Evolutionary conservation across 2,888 invertebrate genomes (phyloP).

Genomic region (Archaeoteleia sp.): DNA sequence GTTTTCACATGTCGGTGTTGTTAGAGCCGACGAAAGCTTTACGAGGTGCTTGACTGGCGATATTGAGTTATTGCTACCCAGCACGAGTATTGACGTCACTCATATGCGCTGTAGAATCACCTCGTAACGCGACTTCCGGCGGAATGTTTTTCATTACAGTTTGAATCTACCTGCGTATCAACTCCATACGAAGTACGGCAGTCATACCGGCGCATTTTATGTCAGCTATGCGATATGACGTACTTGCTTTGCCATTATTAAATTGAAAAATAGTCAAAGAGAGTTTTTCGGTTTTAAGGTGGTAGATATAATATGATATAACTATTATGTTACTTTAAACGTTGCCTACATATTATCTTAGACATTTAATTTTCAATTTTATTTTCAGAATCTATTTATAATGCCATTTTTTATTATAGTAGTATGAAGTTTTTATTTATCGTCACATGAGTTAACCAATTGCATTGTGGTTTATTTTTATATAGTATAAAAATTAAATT

Average conservation of each 20-base stretch:
- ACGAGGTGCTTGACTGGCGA: conserved; percentile 39
- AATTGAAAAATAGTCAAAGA: conserved; percentile 11
- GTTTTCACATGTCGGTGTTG: conserved; percentile 25
- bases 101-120: conserved; percentile 38
- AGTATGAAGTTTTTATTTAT: too few species aligned
- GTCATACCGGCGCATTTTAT: conserved; percentile 21
- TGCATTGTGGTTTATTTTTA: too few species aligned
- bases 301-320: too few species aligned
- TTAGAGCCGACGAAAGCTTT: conserved; percentile 15
- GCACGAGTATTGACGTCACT: conserved; percentile 38
- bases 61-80: conserved; percentile 42
- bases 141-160: conserved; percentile 46
- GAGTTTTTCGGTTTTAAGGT: too few species aligned
- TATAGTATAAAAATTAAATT: too few species aligned
- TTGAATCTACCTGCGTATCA: conserved; percentile 34
- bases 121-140: conserved; percentile 36
- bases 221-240: conserved; percentile 13
- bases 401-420: too few species aligned
- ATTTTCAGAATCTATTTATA: too few species aligned
- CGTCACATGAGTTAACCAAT: too few species aligned
- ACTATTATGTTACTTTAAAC: too few species aligned
- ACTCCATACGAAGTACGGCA: conserved; percentile 24
- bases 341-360: too few species aligned
- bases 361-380: too few species aligned
- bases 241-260: conserved; percentile 20